Conservation (phyloP, 1,140 invertebrate species). For the Conus betulinus region DNA sequence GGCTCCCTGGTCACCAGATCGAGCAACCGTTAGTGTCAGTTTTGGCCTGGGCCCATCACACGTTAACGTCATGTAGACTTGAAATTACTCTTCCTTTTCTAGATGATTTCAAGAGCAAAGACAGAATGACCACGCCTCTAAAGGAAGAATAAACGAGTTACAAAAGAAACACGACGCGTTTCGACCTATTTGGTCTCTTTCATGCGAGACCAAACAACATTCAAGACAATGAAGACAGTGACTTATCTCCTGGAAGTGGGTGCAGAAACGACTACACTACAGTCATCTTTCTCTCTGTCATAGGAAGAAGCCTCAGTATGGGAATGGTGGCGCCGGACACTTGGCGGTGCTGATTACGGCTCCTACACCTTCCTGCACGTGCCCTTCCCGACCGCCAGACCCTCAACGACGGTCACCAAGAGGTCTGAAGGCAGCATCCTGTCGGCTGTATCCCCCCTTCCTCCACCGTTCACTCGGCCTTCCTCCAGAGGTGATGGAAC, state of each 20-base stretch:
- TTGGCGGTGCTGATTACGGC: neutral
- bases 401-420: neutral
- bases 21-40: no score
- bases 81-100: neutral
- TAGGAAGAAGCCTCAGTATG: neutral
- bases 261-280: neutral
- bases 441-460: no score
- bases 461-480: no score
- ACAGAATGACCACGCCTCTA: neutral
- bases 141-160: neutral
- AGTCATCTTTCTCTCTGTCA: neutral
- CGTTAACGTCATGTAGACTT: neutral
- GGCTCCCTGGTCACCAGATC: no score
- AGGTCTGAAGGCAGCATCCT: no score
- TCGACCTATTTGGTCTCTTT: no score
- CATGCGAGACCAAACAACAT: no score
- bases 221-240: neutral
- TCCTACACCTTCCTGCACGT: neutral
- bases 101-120: neutral
- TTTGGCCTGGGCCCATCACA: no score
- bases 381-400: neutral
- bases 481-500: no score
- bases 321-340: neutral
- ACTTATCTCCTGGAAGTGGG: neutral
- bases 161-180: no score